Evolutionary conservation across 2,888 invertebrate genomes (phyloP).

Genomic region (Epistrophe eligans): DNA sequence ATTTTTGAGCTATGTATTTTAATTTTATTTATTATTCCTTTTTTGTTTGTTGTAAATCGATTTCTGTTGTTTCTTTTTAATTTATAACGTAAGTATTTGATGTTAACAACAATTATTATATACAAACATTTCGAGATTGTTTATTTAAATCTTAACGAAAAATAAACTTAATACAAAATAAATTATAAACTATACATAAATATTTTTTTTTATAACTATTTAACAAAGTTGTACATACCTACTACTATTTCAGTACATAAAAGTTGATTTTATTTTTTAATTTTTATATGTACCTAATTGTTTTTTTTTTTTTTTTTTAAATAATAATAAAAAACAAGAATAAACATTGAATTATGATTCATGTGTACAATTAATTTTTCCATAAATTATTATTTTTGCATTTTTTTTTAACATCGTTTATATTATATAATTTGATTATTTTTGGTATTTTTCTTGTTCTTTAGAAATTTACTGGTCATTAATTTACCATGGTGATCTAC

Average conservation of each 20-base stretch:
- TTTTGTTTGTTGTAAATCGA: constrained; percentile 51
- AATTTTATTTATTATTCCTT: constrained; percentile 14
- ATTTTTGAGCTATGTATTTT: constrained; percentile 50
- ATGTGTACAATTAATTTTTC: constrained; percentile 17
- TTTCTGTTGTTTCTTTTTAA: constrained; percentile 49
- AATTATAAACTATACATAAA: neutral
- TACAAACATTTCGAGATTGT: constrained; percentile 53
- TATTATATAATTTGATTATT: constrained; percentile 29
- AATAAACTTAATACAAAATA: constrained; percentile 5
- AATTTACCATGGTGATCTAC: constrained; percentile 3
- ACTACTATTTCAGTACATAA: constrained; percentile 68
- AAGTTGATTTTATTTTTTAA: constrained; percentile 34
- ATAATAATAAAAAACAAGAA: constrained; percentile 39
- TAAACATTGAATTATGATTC: constrained; percentile 28
- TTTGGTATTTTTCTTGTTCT: constrained; percentile 14
- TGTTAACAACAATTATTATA: constrained; percentile 62
- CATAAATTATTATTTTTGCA: constrained; percentile 11
- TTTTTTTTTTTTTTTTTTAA: no score
- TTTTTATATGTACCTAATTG: constrained; percentile 10
- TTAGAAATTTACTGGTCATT: constrained; percentile 16
- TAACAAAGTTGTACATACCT: constrained; percentile 68
- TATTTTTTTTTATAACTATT: constrained; percentile 65
- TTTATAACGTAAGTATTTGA: constrained; percentile 52
- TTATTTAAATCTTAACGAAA: constrained; percentile 37
- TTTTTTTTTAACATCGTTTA: neutral